These are phyloP conservation scores for Thalassarche chlororhynchos DNA, from an alignment of 2,113 vertebrate genomes.

Conservation along the genomic window DNA sequence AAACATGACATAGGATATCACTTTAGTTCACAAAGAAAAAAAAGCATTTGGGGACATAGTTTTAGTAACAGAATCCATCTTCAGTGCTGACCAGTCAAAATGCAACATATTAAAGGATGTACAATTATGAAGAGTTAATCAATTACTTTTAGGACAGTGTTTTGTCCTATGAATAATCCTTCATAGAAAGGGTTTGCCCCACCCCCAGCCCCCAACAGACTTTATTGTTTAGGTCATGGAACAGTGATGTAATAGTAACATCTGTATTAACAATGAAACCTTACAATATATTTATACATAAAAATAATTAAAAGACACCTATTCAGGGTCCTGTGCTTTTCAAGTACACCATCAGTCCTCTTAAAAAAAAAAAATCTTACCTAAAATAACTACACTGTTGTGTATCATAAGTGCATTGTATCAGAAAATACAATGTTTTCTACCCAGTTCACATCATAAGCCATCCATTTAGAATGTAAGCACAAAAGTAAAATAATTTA, in stretches of 20 bases:
- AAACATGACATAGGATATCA: background rate
- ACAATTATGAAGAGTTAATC: background rate
- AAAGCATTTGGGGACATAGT: background rate
- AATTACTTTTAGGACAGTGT: background rate
- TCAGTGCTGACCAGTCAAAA: background rate
- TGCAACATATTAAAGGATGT: background rate
- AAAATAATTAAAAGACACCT: background rate
- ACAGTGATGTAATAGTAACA: background rate
- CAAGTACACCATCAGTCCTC: background rate
- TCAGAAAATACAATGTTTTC: background rate
- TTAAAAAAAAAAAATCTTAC: background rate
- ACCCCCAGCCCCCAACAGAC: accelerated
- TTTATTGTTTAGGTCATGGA: background rate
- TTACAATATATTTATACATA: background rate
- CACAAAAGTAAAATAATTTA: background rate
- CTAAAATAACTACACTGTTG: background rate
- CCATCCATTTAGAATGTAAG: background rate
- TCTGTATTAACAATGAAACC: background rate
- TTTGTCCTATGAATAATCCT: background rate
- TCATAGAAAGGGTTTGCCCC: background rate
- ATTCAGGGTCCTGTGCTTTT: background rate
- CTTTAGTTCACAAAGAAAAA: background rate
- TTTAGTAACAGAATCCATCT: background rate
- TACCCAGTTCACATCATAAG: background rate
- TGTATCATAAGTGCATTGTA: too few species aligned